Conservation (phyloP, 2,888 invertebrate genomes). For the Polydrusus pterygomalis region DNA sequence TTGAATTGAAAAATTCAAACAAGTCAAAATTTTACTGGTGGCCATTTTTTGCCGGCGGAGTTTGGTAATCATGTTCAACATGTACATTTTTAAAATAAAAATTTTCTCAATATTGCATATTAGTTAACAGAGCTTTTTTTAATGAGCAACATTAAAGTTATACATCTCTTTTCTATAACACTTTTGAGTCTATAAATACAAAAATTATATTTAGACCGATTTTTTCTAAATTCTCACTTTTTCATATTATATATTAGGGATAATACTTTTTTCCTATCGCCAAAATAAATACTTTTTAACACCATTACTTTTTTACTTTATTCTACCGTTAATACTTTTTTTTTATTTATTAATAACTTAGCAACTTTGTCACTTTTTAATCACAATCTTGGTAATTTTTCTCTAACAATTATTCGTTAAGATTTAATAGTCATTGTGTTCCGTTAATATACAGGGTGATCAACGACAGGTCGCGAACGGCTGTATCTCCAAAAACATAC, state of each 20-base stretch:
- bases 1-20: too few species aligned
- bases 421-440: conserved; percentile 30
- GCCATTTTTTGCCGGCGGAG: too few species aligned
- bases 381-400: conserved; percentile 52
- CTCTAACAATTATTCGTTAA: conserved; percentile 27
- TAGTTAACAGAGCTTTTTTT: conserved; percentile 10
- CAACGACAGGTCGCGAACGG: too few species aligned
- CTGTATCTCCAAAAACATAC: too few species aligned
- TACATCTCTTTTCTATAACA: conserved; percentile 22
- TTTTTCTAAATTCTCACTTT: conserved; percentile 58
- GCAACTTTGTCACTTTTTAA: conserved; percentile 56
- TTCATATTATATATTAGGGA: conserved; percentile 50
- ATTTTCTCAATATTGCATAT: not conserved
- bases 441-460: not conserved
- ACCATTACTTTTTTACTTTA: conserved; percentile 39
- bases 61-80: too few species aligned
- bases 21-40: too few species aligned
- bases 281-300: conserved; percentile 51
- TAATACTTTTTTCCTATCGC: conserved; percentile 45
- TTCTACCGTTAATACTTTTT: conserved; percentile 43
- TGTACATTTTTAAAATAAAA: not conserved
- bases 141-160: conserved; percentile 36
- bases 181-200: conserved; percentile 45
- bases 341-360: conserved; percentile 41
- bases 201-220: conserved; percentile 61